A percentile compares a stretch with the other conserved stretches of the same genome.
These are phyloP conservation scores for Motacilla tschutschensis DNA, from an alignment of 2,113 vertebrate genomes.

Conservation along the genomic window DNA sequence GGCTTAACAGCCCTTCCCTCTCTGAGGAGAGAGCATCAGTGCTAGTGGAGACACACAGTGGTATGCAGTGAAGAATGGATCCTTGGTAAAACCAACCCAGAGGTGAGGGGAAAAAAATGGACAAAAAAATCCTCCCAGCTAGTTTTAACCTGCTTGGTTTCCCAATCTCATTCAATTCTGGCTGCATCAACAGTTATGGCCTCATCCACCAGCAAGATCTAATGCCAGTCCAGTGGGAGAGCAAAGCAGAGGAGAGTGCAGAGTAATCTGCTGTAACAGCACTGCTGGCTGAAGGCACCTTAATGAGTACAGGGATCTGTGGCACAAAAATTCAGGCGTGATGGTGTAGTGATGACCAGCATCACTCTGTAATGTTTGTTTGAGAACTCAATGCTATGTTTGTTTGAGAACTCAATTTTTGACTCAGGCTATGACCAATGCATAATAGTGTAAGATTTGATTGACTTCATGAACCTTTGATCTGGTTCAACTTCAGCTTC, in stretches of 20 bases:
- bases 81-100: background rate
- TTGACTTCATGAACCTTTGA: background rate
- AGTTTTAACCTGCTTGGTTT: background rate
- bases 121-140: rapidly evolving
- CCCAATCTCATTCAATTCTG: background rate
- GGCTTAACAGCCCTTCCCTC: background rate
- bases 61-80: rapidly evolving
- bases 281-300: background rate
- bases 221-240: background rate
- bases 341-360: background rate
- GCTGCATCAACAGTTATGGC: background rate
- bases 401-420: background rate
- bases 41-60: background rate
- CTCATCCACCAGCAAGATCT: background rate
- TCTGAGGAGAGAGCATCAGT: background rate
- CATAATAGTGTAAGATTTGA: background rate
- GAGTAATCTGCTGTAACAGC: background rate
- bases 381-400: background rate
- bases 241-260: too few relatives aligned
- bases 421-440: background rate
- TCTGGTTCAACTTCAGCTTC: background rate
- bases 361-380: background rate
- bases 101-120: rapidly evolving
- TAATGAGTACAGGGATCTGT: background rate
- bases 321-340: background rate